These are phyloP conservation scores for Hydriomena furcata DNA, from an alignment of 2,888 invertebrate species.

Conservation along the genomic window DNA sequence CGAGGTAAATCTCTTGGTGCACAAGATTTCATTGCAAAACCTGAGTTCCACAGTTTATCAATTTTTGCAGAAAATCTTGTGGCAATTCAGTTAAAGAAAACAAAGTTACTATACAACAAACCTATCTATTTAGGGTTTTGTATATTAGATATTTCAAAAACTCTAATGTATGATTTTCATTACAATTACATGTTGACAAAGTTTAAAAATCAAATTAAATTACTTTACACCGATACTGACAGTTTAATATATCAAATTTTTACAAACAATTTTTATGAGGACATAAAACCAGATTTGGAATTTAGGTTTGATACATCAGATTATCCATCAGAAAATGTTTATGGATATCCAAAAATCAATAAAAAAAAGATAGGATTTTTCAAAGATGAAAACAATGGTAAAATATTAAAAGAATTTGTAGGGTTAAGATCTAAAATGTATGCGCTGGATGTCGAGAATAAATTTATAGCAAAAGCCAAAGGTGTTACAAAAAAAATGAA, in stretches of 20 bases:
- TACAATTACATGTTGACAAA: slow-evolving; percentile 29
- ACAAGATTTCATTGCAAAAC: slow-evolving; percentile 34
- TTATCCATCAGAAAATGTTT: slow-evolving; percentile 2
- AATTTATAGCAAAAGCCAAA: slow-evolving; percentile 32
- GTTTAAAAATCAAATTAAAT: slow-evolving; percentile 22
- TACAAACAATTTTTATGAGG: slow-evolving; percentile 33
- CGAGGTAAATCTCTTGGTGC: slow-evolving; percentile 38
- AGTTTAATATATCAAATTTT: slow-evolving; percentile 38
- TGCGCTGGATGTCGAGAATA: slow-evolving; percentile 33
- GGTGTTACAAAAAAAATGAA: slow-evolving; percentile 33
- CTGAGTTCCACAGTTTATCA: slow-evolving; percentile 48
- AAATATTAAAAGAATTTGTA: slow-evolving; percentile 6
- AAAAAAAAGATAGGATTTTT: slow-evolving; percentile 42
- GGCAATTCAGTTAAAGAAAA: slow-evolving; percentile 22
- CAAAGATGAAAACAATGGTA: slow-evolving; percentile 39
- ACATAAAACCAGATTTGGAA: slow-evolving; percentile 35
- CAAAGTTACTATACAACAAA: slow-evolving; percentile 22
- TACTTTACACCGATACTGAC: slow-evolving; percentile 40
- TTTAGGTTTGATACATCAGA: neutral
- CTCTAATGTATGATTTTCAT: slow-evolving; percentile 37
- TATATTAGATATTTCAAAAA: slow-evolving; percentile 35
- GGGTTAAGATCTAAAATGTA: slow-evolving; percentile 45
- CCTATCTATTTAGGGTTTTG: slow-evolving; percentile 27
- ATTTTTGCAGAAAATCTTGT: slow-evolving; percentile 26
- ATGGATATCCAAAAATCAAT: slow-evolving; percentile 33